phyloP scores from a whole-genome alignment of 2,797 vertebrate genomes.

The Alca torda region DNA sequence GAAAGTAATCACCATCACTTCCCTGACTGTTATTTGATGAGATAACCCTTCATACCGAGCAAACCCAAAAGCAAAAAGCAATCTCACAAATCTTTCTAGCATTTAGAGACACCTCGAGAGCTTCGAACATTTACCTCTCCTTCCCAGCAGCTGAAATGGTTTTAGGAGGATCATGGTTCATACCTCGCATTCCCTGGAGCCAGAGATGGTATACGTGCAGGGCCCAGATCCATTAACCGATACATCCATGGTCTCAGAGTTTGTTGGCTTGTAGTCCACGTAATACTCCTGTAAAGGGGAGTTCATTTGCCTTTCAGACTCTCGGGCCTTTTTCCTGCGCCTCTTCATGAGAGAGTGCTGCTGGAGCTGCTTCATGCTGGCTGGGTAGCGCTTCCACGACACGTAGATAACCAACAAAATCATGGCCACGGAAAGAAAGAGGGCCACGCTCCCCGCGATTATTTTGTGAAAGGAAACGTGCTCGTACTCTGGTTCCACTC shows the following conservation, averaged over 20 bases:
- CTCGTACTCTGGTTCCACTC: constrained; percentile 87
- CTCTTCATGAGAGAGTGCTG: constrained; percentile 91
- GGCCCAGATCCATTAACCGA: constrained; percentile 96
- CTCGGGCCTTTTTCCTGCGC: constrained; percentile 90
- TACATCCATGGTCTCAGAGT: constrained; percentile 98
- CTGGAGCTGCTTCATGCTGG: constrained; percentile 95
- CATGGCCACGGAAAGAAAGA: constrained; percentile 93
- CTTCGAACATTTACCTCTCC: constrained; percentile 93
- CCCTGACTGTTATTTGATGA: constrained; percentile 63
- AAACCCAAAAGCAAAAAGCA: constrained; percentile 65
- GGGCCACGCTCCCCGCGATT: constrained; percentile 92
- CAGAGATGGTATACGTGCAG: constrained; percentile 98
- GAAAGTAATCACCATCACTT: constrained; percentile 55
- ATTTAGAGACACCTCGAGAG: constrained; percentile 76
- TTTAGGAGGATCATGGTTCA: constrained; percentile 94
- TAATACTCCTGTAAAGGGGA: constrained; percentile 99
- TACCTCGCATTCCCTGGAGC: constrained; percentile 99
- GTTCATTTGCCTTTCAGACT: constrained; percentile 90
- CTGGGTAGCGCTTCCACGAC: constrained; percentile 95
- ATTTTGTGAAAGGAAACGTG: constrained; percentile 97
- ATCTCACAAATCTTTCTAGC: constrained; percentile 74
- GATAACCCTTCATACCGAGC: constrained; percentile 68
- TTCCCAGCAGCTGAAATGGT: constrained; percentile 93
- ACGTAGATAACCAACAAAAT: constrained; percentile 97
- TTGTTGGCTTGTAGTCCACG: constrained; percentile 98